phyloP scores from a whole-genome alignment of 2,113 vertebrate species.

The Lanius collurio region DNA sequence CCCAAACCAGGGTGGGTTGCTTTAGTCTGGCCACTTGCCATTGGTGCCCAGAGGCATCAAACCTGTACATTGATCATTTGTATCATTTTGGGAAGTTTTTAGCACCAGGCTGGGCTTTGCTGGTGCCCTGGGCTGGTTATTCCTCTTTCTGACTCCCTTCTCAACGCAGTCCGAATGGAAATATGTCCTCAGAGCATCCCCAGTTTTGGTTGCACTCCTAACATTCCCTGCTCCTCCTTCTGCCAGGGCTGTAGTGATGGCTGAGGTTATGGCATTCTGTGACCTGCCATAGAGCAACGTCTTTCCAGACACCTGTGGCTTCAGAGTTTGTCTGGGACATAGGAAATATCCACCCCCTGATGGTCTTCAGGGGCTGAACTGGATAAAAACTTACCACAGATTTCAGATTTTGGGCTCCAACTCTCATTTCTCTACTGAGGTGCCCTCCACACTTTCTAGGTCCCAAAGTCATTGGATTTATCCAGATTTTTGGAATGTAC shows the following conservation, averaged over 20 bases:
- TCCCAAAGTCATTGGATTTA: neutral
- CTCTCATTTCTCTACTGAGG: neutral
- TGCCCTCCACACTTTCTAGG: neutral
- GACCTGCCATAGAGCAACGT: fast-evolving
- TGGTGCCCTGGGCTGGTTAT: neutral
- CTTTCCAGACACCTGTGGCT: neutral
- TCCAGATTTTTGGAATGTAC: neutral
- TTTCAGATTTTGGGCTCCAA: neutral
- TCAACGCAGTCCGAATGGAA: neutral
- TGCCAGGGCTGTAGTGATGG: neutral
- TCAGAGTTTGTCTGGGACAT: neutral
- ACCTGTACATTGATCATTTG: fast-evolving
- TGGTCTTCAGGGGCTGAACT: neutral
- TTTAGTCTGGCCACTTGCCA: neutral
- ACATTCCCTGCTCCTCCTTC: neutral
- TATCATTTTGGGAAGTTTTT: neutral
- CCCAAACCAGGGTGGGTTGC: neutral
- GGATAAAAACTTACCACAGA: neutral
- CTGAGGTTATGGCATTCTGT: neutral
- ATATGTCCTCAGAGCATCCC: neutral
- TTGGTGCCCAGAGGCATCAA: neutral
- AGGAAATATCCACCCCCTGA: neutral
- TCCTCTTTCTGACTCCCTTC: neutral
- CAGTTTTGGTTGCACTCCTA: neutral
- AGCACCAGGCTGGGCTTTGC: neutral